A percentile compares a stretch with the other conserved stretches of the same genome.
phyloP scores from a whole-genome alignment of 2,888 invertebrate genomes.

The Hirtodrosophila alboralis region DNA sequence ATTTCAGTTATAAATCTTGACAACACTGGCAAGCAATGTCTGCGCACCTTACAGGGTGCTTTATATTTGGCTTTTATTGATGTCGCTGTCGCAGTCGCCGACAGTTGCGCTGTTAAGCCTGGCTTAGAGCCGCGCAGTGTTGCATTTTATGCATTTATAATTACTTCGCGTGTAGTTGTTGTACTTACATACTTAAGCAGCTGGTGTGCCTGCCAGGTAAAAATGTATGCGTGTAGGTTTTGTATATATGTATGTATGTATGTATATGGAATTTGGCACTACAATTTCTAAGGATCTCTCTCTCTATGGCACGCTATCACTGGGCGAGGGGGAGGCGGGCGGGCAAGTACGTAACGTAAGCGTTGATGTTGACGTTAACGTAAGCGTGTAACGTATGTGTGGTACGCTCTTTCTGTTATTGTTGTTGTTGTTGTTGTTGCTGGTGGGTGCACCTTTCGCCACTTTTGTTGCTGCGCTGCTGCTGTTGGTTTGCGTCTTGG shows the following conservation, averaged over 20 bases:
- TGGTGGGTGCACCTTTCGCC: slow-evolving; percentile 79
- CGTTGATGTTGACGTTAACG: slow-evolving; percentile 12
- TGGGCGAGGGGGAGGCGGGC: slow-evolving; percentile 31
- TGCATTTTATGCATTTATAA: slow-evolving; percentile 77
- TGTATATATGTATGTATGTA: too few relatives aligned
- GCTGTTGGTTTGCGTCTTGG: slow-evolving; percentile 39
- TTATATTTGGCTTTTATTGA: slow-evolving; percentile 62
- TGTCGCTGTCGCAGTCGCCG: slow-evolving; percentile 38
- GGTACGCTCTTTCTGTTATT: slow-evolving; percentile 31
- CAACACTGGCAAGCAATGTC: too few relatives aligned
- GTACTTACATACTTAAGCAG: slow-evolving; percentile 24
- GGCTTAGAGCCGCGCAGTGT: slow-evolving; percentile 49
- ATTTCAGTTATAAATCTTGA: too few relatives aligned
- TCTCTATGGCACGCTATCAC: slow-evolving; percentile 56
- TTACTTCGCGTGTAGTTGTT: slow-evolving; percentile 56
- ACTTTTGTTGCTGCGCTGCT: slow-evolving; percentile 50
- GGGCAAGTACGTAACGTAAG: slow-evolving; percentile 25
- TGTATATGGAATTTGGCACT: slow-evolving; percentile 51
- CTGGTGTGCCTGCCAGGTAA: not conserved
- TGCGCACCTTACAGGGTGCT: slow-evolving; percentile 73
- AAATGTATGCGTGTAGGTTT: too few relatives aligned
- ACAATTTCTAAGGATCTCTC: slow-evolving; percentile 57
- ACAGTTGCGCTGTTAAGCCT: slow-evolving; percentile 46
- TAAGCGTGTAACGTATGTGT: slow-evolving; percentile 29
- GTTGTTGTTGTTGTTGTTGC: slow-evolving; percentile 38